Conservation (phyloP, 2,797 vertebrate species). For the Falco berigora region DNA sequence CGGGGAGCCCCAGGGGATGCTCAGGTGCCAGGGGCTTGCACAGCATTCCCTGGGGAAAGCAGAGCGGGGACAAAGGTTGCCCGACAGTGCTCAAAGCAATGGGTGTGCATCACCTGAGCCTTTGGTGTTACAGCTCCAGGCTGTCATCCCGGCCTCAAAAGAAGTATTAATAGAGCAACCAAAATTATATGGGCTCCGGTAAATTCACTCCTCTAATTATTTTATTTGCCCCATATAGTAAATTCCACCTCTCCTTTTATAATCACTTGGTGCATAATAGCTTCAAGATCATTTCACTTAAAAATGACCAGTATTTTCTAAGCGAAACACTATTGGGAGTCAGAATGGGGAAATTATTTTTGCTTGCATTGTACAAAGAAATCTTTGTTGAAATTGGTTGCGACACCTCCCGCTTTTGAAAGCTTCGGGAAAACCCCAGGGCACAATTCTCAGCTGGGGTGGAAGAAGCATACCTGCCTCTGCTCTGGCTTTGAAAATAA, state of each 20-base stretch:
- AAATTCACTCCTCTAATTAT: background rate
- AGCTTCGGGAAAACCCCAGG: slow-evolving; percentile 12
- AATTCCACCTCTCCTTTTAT: background rate
- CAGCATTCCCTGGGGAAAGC: background rate
- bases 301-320: background rate
- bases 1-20: fast-evolving
- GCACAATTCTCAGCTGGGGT: background rate
- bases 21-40: fast-evolving
- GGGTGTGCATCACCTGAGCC: background rate
- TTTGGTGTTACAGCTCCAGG: background rate
- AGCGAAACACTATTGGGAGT: background rate
- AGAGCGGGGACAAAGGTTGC: background rate
- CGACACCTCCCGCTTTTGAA: slow-evolving; percentile 11
- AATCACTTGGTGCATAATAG: background rate
- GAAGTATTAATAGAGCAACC: background rate
- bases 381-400: slow-evolving; percentile 29
- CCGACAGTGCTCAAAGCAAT: fast-evolving
- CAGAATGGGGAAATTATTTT: background rate
- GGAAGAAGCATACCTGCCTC: background rate
- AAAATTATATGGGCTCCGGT: background rate
- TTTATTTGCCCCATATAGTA: background rate
- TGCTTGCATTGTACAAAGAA: background rate
- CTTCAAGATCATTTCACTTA: background rate
- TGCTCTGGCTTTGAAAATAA: background rate
- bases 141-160: background rate